phyloP scores from a whole-genome alignment of 2,888 invertebrate genomes.

The Melinaea marsaeus region DNA sequence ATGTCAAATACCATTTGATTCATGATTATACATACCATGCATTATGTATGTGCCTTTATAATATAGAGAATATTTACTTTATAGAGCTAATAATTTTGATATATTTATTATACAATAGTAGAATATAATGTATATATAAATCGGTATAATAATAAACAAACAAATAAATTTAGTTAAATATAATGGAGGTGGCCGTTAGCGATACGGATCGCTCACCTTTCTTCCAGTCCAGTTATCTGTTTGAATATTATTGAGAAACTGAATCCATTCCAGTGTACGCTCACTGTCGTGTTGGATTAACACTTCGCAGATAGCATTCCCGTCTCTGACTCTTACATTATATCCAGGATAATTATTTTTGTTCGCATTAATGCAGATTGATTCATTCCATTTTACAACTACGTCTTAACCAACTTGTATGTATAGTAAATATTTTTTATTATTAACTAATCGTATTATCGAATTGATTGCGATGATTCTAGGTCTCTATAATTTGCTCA shows the following conservation, averaged over 20 bases:
- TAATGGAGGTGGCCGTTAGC: constrained; percentile 19
- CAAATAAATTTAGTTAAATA: neutral
- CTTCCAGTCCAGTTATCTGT: constrained; percentile 22
- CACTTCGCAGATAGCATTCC: constrained; percentile 13
- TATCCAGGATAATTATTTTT: neutral
- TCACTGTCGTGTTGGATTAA: constrained; percentile 28
- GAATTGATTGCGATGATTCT: too few relatives aligned
- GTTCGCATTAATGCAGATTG: neutral
- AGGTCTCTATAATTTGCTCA: too few relatives aligned
- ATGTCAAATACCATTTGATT: constrained; percentile 21
- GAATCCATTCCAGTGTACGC: constrained; percentile 18
- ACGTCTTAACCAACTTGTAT: too few relatives aligned
- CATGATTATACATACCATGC: constrained; percentile 4
- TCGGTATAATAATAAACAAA: neutral
- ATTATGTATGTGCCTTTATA: constrained; percentile 20
- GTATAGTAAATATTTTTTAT: too few relatives aligned
- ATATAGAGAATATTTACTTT: constrained; percentile 16
- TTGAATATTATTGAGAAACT: constrained; percentile 20
- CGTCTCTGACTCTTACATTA: constrained; percentile 12
- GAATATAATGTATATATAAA: neutral
- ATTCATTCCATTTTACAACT: too few relatives aligned
- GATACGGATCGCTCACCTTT: constrained; percentile 23
- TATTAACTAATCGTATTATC: too few relatives aligned
- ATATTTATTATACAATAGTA: too few relatives aligned
- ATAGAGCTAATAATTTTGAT: too few relatives aligned